Evolutionary conservation across 2,113 vertebrate genomes (phyloP).

Genomic region (Sigmodon hispidus): DNA sequence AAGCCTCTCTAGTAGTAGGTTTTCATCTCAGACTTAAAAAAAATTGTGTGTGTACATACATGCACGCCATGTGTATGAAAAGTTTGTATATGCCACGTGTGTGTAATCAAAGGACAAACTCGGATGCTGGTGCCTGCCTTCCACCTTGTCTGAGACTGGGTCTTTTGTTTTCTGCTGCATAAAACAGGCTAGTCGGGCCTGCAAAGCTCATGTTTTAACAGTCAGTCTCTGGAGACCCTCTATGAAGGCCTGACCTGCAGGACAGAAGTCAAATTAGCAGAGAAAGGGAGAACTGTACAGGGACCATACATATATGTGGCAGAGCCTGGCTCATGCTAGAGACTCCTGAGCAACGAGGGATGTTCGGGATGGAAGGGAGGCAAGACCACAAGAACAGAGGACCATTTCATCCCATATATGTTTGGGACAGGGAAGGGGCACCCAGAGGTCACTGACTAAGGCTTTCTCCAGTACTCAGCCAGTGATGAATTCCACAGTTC

Average conservation of each 20-base stretch:
- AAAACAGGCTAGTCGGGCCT: neutral
- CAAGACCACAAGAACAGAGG: neutral
- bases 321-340: neutral
- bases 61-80: no score
- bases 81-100: neutral
- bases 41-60: neutral
- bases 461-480: neutral
- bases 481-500: neutral
- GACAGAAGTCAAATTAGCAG: neutral
- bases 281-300: neutral
- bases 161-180: neutral
- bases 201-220: neutral
- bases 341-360: neutral
- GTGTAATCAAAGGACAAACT: neutral
- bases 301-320: rapidly evolving
- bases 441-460: neutral
- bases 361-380: rapidly evolving
- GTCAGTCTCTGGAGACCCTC: neutral
- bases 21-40: neutral
- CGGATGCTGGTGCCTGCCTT: neutral
- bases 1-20: neutral
- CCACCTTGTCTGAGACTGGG: neutral
- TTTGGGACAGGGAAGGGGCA: neutral
- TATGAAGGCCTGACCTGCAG: neutral
- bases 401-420: neutral